Percentiles rank a stretch among this genome's conserved stretches.
phyloP scores from a whole-genome alignment of 2,113 vertebrate species.

The Podiceps cristatus region DNA sequence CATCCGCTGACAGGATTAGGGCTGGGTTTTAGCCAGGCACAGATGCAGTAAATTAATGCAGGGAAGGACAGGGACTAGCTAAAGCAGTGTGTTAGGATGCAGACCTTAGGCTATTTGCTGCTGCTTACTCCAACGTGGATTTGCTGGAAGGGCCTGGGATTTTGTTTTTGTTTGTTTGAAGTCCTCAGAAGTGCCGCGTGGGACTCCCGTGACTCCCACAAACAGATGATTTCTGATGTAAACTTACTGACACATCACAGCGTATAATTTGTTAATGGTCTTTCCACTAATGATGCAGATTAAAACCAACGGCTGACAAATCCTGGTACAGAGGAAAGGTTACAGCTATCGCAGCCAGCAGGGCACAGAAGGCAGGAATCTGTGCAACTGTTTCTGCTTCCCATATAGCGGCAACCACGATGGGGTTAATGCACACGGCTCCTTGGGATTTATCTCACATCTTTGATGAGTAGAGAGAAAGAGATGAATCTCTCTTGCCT shows the following conservation, averaged over 20 bases:
- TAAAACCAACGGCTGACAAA: conserved; percentile 3
- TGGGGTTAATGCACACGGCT: neutral
- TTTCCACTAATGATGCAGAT: neutral
- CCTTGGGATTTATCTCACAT: neutral
- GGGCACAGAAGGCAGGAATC: neutral
- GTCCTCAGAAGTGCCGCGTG: fast-evolving
- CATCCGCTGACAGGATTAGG: neutral
- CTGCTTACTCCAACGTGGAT: neutral
- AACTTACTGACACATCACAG: neutral
- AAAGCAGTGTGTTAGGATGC: neutral
- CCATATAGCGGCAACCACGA: neutral
- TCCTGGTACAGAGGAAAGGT: neutral
- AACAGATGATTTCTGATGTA: neutral
- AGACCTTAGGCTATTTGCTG: neutral
- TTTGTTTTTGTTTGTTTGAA: neutral
- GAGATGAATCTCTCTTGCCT: neutral
- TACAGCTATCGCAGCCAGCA: neutral
- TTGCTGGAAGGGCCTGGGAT: neutral
- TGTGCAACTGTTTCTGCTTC: neutral
- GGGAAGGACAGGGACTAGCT: neutral
- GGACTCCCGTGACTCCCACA: neutral
- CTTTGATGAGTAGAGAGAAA: neutral
- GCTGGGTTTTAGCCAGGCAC: neutral
- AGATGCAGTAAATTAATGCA: neutral
- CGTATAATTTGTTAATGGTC: neutral